These are phyloP conservation scores for Enteromius argenteus DNA, from an alignment of 2,797 vertebrate genomes.

Conservation along the genomic window DNA sequence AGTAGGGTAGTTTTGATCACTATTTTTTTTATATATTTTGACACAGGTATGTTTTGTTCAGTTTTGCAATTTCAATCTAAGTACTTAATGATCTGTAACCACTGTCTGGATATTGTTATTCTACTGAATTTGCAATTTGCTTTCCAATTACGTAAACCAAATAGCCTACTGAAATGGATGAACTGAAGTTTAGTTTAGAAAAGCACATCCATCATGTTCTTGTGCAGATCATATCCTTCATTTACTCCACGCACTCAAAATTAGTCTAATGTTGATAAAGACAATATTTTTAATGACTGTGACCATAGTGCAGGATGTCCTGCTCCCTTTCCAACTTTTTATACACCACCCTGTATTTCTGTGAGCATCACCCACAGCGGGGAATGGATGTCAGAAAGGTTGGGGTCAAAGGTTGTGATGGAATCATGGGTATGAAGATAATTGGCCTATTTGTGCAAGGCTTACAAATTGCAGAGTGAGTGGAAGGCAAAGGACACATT, in stretches of 20 bases:
- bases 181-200: slow-evolving; percentile 23
- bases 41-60: not conserved
- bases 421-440: slow-evolving; percentile 48
- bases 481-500: slow-evolving; percentile 34
- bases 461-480: slow-evolving; percentile 37
- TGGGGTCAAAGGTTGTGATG: slow-evolving; percentile 18
- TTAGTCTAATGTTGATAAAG: slow-evolving; percentile 65
- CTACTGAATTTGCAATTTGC: slow-evolving; percentile 4
- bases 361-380: slow-evolving; percentile 37
- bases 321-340: slow-evolving; percentile 59
- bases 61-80: not conserved
- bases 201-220: slow-evolving; percentile 10
- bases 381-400: not conserved
- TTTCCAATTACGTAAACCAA: not conserved
- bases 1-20: not conserved
- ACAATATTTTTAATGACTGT: slow-evolving; percentile 73
- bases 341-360: slow-evolving; percentile 55
- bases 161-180: not conserved
- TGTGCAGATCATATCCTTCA: slow-evolving; percentile 49
- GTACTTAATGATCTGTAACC: slow-evolving; percentile 16
- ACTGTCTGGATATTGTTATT: not conserved
- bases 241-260: slow-evolving; percentile 66
- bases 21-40: not conserved
- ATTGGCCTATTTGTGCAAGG: slow-evolving; percentile 49
- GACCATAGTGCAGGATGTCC: slow-evolving; percentile 62